A percentile compares a stretch with the other conserved stretches of the same genome.
Evolutionary conservation across 2,113 vertebrate species (phyloP).

Genomic region (Reinhardtius hippoglossoides): DNA sequence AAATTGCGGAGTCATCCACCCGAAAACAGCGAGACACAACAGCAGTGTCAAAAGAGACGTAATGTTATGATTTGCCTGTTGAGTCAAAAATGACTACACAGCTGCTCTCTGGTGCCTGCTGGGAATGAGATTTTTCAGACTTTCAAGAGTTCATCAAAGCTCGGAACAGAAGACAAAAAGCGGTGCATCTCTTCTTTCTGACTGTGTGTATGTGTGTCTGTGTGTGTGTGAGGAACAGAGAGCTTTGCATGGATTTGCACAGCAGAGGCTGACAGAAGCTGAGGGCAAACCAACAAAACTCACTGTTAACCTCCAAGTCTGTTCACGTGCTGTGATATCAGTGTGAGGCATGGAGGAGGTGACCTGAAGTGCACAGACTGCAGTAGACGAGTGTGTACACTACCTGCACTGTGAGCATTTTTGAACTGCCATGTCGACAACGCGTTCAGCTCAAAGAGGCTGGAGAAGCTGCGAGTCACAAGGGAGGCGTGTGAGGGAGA

Average conservation of each 20-base stretch:
- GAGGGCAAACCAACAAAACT: conserved; percentile 99
- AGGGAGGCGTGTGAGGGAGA: background rate
- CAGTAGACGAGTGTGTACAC: conserved; percentile 90
- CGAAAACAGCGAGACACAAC: conserved; percentile 92
- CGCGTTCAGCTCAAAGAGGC: background rate
- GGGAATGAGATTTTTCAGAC: conserved; percentile 11
- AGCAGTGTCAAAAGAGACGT: conserved; percentile 2
- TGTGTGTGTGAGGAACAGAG: conserved; percentile 76
- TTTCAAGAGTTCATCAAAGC: conserved; percentile 44
- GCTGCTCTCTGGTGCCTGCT: conserved; percentile 19
- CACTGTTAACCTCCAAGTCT: conserved; percentile 72
- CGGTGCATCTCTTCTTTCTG: background rate
- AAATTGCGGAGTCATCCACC: conserved; percentile 97
- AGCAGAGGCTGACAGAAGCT: conserved; percentile 85
- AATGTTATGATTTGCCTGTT: background rate
- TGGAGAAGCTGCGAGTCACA: background rate
- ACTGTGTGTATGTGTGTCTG: background rate
- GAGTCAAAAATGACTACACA: background rate
- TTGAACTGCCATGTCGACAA: conserved; percentile 88
- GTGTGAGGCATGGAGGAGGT: conserved; percentile 25
- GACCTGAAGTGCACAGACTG: conserved; percentile 96
- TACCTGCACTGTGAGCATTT: conserved; percentile 99
- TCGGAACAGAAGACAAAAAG: conserved; percentile 6
- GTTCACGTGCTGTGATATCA: too few species aligned
- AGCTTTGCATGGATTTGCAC: conserved; percentile 99